Evolutionary conservation across 2,888 invertebrate species (phyloP).

Genomic region (Amblyteles armatorius): DNA sequence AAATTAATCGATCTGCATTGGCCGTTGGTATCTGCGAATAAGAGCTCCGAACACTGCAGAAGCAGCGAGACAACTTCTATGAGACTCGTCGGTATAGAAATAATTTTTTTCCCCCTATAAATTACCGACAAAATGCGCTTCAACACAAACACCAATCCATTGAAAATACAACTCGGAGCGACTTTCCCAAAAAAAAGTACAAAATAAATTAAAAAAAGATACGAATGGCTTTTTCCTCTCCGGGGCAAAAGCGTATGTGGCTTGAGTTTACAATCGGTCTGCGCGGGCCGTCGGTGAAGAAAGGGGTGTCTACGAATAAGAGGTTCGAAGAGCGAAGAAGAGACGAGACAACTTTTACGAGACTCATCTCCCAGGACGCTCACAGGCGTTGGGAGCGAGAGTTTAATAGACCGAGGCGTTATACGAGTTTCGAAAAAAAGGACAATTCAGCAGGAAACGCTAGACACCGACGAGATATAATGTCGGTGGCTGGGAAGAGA

Average conservation of each 20-base stretch:
- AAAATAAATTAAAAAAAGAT: neutral
- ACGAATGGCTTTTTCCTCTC: neutral
- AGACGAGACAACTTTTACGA: conserved; percentile 52
- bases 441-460: conserved; percentile 23
- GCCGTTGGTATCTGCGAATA: too few species aligned
- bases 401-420: conserved; percentile 57
- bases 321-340: conserved; percentile 3
- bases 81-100: neutral
- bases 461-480: conserved; percentile 19
- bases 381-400: conserved; percentile 17
- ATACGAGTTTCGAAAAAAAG: conserved; percentile 36
- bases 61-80: too few species aligned
- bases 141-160: too few species aligned
- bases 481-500: conserved; percentile 26
- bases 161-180: neutral
- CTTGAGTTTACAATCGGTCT: neutral
- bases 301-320: conserved; percentile 14
- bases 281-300: neutral
- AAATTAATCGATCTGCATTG: too few species aligned
- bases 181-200: neutral
- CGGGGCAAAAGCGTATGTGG: neutral
- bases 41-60: too few species aligned
- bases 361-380: conserved; percentile 10
- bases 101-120: neutral
- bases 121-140: too few species aligned